Base-by-base conservation (phyloP, 2,888 invertebrate genomes). In the Pycnomerus fuliginosus region DNA sequence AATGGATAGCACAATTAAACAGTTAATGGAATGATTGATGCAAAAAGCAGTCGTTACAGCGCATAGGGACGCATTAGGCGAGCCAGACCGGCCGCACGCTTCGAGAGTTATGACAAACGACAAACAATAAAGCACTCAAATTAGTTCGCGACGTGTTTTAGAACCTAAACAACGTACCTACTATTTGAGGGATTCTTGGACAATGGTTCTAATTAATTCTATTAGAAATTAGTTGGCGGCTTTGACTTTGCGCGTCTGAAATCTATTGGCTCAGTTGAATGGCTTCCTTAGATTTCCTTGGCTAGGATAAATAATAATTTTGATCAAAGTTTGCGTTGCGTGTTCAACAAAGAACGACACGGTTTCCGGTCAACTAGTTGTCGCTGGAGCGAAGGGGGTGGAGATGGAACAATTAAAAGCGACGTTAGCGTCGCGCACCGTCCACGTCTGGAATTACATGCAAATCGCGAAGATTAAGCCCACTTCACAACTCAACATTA, bases 21-120 rank as follows among this genome's bases (percentile, higher is more conserved):
- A 63, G 61, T 62, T 69, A 70, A 70, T 70, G 65, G 64, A 69
- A 69, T 70, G 69, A 70, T 69, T 69, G 69, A 69, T 68, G 67
- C 62, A 63, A 64, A 61, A 56, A 59, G 62, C 60, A 54, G 57
- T 55, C 48, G 48, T 50, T 51, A 50, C 52, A 43, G 46, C 44
- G 44, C 52, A 47, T 31, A 49, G 51, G 53, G 54, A 35, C 34
- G 27, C 41, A 35, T 34, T 48, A 43, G 34, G 46, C 49, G 53
- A 37, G 27, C 33, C 29, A 29, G 16, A 29, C 51, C 44, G 61
- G 56, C 29, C 22, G 38, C 29, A 35, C 20, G 27, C 20, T 31
- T 31, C 29, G 22, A 29, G 13, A 39, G 61, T 64, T 64, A 62
- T 64, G 62, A 64, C 64, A 64, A 61, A 59, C 58, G 56, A 60